These are phyloP conservation scores for Brachionus rubens DNA, from an alignment of 1,140 invertebrate genomes.

Conservation along the genomic window DNA sequence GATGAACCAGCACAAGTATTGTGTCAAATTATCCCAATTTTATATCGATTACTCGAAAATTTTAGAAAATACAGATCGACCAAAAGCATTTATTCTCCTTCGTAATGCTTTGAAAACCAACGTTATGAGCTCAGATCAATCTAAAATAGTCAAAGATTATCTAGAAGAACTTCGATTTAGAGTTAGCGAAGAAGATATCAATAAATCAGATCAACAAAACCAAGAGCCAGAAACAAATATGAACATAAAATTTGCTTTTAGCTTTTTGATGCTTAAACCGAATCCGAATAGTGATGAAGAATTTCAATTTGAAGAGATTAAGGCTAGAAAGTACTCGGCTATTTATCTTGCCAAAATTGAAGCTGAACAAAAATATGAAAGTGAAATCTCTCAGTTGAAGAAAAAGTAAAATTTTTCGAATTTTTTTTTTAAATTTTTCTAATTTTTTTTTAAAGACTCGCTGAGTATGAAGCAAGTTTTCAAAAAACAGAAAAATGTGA, in stretches of 20 bases:
- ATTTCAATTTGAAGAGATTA: slow-evolving; percentile 39
- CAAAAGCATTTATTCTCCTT: neutral
- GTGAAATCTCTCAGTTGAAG: neutral
- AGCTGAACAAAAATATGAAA: neutral
- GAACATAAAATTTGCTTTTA: slow-evolving; percentile 4
- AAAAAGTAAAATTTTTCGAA: neutral
- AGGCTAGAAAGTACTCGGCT: slow-evolving; percentile 3
- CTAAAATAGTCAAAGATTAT: slow-evolving; percentile 11
- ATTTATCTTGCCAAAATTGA: neutral
- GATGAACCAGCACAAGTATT: slow-evolving; percentile 22
- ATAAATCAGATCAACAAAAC: neutral
- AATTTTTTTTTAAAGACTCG: neutral
- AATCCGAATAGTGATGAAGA: slow-evolving; percentile 9
- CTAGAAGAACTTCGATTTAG: neutral
- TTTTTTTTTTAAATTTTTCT: neutral
- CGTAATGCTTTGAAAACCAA: neutral
- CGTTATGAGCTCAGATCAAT: neutral
- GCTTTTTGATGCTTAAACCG: slow-evolving; percentile 21
- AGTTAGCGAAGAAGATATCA: neutral
- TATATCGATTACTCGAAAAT: slow-evolving; percentile 27
- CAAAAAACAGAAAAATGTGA: neutral
- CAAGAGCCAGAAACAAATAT: neutral
- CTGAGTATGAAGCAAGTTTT: neutral
- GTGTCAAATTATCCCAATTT: slow-evolving; percentile 17
- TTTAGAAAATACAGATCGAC: neutral